phyloP scores from a whole-genome alignment of 2,797 vertebrate species.

The Bovichtus variegatus region DNA sequence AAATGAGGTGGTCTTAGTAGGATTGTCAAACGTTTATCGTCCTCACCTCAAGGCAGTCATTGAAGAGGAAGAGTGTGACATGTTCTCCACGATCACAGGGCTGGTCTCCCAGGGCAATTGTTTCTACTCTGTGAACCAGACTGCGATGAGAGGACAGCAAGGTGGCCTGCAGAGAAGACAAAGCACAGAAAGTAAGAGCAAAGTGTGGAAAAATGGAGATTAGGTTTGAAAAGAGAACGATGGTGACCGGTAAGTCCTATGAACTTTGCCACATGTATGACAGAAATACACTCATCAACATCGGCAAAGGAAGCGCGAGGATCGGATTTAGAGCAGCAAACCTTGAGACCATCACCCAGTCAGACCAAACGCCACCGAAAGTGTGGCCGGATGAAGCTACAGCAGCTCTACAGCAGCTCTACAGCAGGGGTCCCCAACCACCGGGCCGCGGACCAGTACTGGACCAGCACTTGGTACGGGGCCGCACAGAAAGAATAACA shows the following conservation, averaged over 20 bases:
- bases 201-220: neutral
- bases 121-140: slow-evolving; percentile 94
- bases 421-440: too few relatives aligned
- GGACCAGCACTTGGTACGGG: too few relatives aligned
- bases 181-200: neutral
- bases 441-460: too few relatives aligned
- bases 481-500: too few relatives aligned
- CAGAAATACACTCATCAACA: too few relatives aligned
- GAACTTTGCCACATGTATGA: too few relatives aligned
- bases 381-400: neutral
- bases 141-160: slow-evolving; percentile 96
- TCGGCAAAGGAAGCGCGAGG: too few relatives aligned
- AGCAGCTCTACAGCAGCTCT: neutral
- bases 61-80: slow-evolving; percentile 98
- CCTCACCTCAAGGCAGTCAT: slow-evolving; percentile 95
- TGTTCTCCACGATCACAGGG: slow-evolving; percentile 96
- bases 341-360: too few relatives aligned
- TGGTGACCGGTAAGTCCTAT: too few relatives aligned
- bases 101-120: slow-evolving; percentile 92
- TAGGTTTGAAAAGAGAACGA: too few relatives aligned
- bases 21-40: neutral
- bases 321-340: too few relatives aligned
- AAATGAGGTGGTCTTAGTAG: neutral
- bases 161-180: slow-evolving; percentile 89
- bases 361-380: too few relatives aligned